Evolutionary conservation across 2,888 invertebrate genomes (phyloP), one percentile per base, ranked within the genome.

Genomic region (Pheosia gnoma): DNA sequence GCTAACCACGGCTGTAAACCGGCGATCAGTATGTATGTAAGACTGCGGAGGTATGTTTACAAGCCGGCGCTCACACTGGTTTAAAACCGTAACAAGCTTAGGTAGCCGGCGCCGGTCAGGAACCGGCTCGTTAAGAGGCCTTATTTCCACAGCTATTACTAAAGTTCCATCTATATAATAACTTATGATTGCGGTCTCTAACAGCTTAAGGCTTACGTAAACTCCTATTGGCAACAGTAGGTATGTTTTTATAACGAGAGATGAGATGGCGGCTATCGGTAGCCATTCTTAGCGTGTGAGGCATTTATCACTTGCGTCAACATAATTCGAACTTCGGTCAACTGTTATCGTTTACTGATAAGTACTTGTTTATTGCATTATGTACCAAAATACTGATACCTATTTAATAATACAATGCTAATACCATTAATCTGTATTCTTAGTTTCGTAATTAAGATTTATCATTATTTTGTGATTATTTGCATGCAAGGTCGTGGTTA

Each of bases 331-430:
- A 69, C 77, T 74, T 73, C 80, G 80, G 83, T 83, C 82, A 84
- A 75, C 75, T 75, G 77, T 77, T 84, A 87, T 85, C 85, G 67
- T 58, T 54, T 51, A 67, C 61, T 68, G 82, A 85, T 82, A 85
- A 79, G 67, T 59, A 60, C 52, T 68, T 72, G 70, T 64, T 68
- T 81, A 79, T 78, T 80, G 70, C 67, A 76, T 64, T 66, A 59
- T 62, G 61, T 73, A 58, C 53, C 62, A 61, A 67, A 45, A 57
- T 53, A 58, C 62, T 43, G 43, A 9, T 43, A 9, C 64, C 62
- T 63, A 60, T 61, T 61, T 51, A 59, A 54, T 54, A 47, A 57
- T 65, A 68, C 68, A 68, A 67, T 66, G 64, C 57, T 61, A 74
- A 72, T 58, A 58, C 65, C 51, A 45, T 60, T 69, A 60, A 66